Percentiles rank a stretch among this genome's conserved stretches.
Evolutionary conservation across 2,888 invertebrate genomes (phyloP).

Genomic region (Cheilosia vernalis): DNA sequence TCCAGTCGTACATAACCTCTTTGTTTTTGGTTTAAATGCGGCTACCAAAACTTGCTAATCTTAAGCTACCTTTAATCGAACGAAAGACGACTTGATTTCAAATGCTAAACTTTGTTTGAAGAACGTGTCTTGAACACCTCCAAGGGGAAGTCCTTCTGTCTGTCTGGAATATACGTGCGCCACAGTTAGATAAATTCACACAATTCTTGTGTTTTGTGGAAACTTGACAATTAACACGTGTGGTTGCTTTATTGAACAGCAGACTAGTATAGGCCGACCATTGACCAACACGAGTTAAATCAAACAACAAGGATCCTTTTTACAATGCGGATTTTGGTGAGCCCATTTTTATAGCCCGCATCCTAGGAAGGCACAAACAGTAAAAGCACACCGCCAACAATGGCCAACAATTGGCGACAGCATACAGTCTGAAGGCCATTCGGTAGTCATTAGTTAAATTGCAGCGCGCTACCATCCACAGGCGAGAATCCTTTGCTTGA

Average conservation of each 20-base stretch:
- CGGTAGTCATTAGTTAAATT: constrained; percentile 65
- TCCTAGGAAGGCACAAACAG: constrained; percentile 17
- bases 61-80: too few relatives aligned
- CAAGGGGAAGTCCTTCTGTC: too few relatives aligned
- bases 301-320: background rate
- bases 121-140: too few relatives aligned
- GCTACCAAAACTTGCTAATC: too few relatives aligned
- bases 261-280: background rate
- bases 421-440: constrained; percentile 54
- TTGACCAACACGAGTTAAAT: background rate
- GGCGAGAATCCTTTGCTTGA: constrained; percentile 44
- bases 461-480: constrained; percentile 26
- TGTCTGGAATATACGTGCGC: too few relatives aligned
- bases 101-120: too few relatives aligned
- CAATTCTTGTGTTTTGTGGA: too few relatives aligned
- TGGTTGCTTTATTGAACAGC: background rate
- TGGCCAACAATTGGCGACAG: constrained; percentile 30
- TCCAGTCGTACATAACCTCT: too few relatives aligned
- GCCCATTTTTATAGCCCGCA: constrained; percentile 3
- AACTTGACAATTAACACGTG: background rate
- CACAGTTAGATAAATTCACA: too few relatives aligned
- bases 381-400: background rate
- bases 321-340: constrained; percentile 2
- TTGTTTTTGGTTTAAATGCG: too few relatives aligned
- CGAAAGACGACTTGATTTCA: too few relatives aligned